Percentiles rank a stretch among this genome's conserved stretches.
Conservation (phyloP, 1,140 invertebrate genomes). For the Drosophila seguyi region DNA sequence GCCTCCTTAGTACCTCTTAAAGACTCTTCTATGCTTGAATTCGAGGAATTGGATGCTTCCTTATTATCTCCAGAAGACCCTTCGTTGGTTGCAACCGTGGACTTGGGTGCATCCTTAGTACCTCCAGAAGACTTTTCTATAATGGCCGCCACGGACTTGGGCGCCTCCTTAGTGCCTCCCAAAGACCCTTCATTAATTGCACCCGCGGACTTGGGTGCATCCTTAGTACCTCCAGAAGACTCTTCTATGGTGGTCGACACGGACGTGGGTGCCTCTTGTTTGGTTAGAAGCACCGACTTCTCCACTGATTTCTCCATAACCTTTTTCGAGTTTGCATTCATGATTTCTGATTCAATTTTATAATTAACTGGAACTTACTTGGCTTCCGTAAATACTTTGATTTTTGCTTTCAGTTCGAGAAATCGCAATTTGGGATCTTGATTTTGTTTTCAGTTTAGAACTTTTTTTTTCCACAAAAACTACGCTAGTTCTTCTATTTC, state of each 20-base stretch:
- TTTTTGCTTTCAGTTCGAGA: neutral
- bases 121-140: neutral
- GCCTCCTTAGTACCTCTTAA: no score
- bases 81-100: neutral
- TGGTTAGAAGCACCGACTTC: no score
- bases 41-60: neutral
- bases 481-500: neutral
- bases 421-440: neutral
- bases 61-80: neutral
- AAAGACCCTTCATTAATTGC: neutral
- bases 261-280: neutral
- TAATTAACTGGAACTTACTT: neutral
- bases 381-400: neutral
- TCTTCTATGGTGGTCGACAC: neutral
- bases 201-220: no score
- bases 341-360: neutral
- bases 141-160: neutral
- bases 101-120: neutral
- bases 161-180: neutral
- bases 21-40: no score
- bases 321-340: neutral
- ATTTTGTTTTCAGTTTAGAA: no score
- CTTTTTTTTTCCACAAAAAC: no score
- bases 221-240: neutral
- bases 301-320: neutral